These are phyloP conservation scores for Penaeus japonicus DNA, from an alignment of 1,140 invertebrate species.

Conservation along the genomic window DNA sequence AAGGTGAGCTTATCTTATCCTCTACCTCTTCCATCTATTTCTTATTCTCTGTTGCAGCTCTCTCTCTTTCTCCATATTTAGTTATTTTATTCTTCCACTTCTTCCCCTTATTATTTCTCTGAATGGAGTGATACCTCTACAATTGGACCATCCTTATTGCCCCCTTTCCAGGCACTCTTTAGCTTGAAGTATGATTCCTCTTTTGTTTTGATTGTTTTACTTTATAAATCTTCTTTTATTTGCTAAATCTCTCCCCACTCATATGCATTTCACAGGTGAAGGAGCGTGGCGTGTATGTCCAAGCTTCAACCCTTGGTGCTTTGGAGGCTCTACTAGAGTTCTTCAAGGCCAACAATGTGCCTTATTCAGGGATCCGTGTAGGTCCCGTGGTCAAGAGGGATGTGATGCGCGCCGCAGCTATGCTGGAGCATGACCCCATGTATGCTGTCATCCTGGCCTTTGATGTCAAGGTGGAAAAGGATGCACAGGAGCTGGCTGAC, in stretches of 20 bases:
- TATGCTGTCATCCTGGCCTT: constrained; percentile 98
- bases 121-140: too few species aligned
- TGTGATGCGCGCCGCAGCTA: constrained; percentile 98
- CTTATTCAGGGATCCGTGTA: constrained; percentile 89
- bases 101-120: too few species aligned
- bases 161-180: too few species aligned
- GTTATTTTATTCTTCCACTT: too few species aligned
- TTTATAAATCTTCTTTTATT: background rate
- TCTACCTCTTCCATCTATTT: background rate
- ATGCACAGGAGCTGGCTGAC: constrained; percentile 97
- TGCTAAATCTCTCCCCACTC: background rate
- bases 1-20: constrained; percentile 73
- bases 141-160: too few species aligned
- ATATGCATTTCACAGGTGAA: constrained; percentile 41
- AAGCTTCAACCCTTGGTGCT: constrained; percentile 97
- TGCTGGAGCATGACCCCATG: constrained; percentile 98
- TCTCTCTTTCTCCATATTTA: too few species aligned
- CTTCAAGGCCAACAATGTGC: constrained; percentile 93
- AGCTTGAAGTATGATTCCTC: too few species aligned
- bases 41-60: background rate
- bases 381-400: constrained; percentile 99
- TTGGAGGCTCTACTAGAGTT: constrained; percentile 97
- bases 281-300: constrained; percentile 95
- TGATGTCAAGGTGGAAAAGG: constrained; percentile 97
- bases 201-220: background rate